Evolutionary conservation across 2,888 invertebrate genomes (phyloP), one percentile per base, ranked within the genome.

Genomic region (Lingula anatina): DNA sequence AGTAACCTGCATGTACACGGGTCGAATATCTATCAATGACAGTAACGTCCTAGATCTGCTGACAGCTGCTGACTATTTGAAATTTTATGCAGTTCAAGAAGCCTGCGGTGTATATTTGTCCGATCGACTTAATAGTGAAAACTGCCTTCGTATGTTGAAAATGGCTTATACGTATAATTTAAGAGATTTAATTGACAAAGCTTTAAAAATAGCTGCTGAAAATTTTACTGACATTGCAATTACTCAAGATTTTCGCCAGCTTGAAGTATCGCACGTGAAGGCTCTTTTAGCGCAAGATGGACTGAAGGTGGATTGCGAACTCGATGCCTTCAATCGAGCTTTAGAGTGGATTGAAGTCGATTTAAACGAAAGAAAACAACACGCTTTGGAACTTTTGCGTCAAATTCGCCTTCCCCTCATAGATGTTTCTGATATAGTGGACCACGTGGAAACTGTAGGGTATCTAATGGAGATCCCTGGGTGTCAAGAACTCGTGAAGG

Each of bases 401-500:
- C 53, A 59, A 5, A 53, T 68, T n/a, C 56, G 67, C 24, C 57
- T 68, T 21, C 67, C 67, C 0, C 52, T 68, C 15, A 50, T 68
- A 31, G 41, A 54, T 2, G 62, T 65, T 2, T 42, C 63, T 1
- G 60, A 59, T 18, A 59, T 66, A 5, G 57, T 68, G 2, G 67
- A 68, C 46, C 59, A 62, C 37, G 59, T 68, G 7, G 67, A 68
- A 40, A 53, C 57, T n/a, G 60, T 61, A 12, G 38, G 41, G 1
- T 60, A 55, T 43, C 42, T 66, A 15, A 66, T 65, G 64, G 59
- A 61, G 5, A 56, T 59, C n/a, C 59, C 61, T 12, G 63, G 57
- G n/a, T 67, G 67, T 44, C 65, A 66, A 47, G 47, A 44, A 38
- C 53, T 66, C 24, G 64, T 66, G 5, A 62, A 67, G 44, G 67